Evolutionary conservation across 2,113 vertebrate genomes (phyloP).

Genomic region (Benitochromis conjunctus): DNA sequence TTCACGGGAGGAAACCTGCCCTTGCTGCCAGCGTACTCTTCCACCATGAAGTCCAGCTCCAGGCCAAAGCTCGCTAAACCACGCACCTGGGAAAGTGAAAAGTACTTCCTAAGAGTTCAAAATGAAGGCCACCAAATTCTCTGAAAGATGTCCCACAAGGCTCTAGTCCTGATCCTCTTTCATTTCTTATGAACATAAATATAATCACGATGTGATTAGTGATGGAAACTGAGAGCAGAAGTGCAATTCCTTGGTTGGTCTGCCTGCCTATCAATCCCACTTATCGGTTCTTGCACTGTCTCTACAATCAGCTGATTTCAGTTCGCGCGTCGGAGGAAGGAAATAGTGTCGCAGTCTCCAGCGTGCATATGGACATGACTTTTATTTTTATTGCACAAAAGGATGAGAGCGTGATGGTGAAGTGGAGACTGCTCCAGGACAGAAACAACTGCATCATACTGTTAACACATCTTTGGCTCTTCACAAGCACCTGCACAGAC

Average conservation of each 20-base stretch:
- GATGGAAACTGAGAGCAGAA: background rate
- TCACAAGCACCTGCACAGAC: background rate
- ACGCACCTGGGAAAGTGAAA: slow-evolving; percentile 74
- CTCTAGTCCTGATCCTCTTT: background rate
- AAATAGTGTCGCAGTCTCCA: background rate
- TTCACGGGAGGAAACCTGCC: slow-evolving; percentile 90
- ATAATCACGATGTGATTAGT: background rate
- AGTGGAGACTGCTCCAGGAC: background rate
- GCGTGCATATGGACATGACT: background rate
- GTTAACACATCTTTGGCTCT: background rate
- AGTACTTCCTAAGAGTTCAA: background rate
- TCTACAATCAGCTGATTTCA: background rate
- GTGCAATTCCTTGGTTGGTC: background rate
- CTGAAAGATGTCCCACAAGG: background rate
- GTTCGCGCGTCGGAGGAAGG: background rate
- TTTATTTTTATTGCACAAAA: background rate
- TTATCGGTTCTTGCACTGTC: background rate
- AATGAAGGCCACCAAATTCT: background rate
- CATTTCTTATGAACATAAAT: background rate
- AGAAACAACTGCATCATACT: background rate
- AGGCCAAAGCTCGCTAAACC: slow-evolving; percentile 85
- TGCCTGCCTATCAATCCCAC: background rate
- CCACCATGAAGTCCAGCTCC: slow-evolving; percentile 92
- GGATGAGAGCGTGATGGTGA: background rate
- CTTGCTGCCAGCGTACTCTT: slow-evolving; percentile 96